phyloP scores from a whole-genome alignment of 2,888 invertebrate genomes.

The Physocephala rufipes region DNA sequence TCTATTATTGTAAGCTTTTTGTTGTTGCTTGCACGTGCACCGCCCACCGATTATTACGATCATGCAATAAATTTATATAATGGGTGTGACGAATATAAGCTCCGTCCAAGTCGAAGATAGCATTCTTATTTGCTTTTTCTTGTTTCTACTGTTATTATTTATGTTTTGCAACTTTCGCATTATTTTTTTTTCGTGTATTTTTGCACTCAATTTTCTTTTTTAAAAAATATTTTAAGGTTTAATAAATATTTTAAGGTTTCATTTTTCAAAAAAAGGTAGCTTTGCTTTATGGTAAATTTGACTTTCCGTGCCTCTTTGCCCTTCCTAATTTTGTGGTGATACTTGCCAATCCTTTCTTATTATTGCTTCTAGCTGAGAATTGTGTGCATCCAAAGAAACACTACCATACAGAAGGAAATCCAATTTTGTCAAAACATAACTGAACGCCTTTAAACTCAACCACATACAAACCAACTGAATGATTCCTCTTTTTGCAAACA shows the following conservation, averaged over 20 bases:
- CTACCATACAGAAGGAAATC: background rate
- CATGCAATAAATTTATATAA: too few relatives aligned
- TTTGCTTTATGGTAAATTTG: constrained; percentile 27
- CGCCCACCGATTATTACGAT: too few relatives aligned
- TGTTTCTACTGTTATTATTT: too few relatives aligned
- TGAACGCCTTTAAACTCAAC: too few relatives aligned
- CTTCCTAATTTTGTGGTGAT: constrained; percentile 6
- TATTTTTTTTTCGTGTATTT: background rate
- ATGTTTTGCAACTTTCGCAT: too few relatives aligned
- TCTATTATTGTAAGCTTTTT: too few relatives aligned
- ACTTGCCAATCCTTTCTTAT: constrained; percentile 17
- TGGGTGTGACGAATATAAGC: too few relatives aligned
- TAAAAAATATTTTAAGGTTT: too few relatives aligned
- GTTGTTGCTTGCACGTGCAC: too few relatives aligned
- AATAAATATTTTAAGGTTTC: background rate
- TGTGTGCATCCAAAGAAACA: constrained; percentile 29
- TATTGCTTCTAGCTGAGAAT: too few relatives aligned
- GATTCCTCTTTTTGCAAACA: background rate
- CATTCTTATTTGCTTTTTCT: background rate
- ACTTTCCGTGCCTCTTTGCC: too few relatives aligned
- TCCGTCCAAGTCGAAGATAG: too few relatives aligned
- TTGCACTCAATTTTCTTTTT: background rate
- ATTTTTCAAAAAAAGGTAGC: constrained; percentile 12
- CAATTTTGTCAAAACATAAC: background rate
- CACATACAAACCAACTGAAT: background rate